Evolutionary conservation across 2,797 vertebrate species (phyloP).

Genomic region (Gymnopithys bicolor): DNA sequence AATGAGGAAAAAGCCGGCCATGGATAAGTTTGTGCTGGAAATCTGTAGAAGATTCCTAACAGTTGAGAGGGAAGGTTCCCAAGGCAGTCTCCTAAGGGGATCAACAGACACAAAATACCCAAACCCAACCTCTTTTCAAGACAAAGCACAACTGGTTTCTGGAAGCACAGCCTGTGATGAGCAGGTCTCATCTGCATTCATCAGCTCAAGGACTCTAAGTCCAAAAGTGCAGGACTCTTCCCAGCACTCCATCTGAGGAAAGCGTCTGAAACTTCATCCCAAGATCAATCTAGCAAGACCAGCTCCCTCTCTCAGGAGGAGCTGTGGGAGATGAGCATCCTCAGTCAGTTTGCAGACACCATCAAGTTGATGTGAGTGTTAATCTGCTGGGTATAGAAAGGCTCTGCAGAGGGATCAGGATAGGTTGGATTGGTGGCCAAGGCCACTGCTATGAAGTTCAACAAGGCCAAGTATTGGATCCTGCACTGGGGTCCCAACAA

Average conservation of each 20-base stretch:
- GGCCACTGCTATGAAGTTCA: neutral
- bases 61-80: neutral
- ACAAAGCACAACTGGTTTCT: neutral
- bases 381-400: neutral
- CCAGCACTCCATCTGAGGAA: neutral
- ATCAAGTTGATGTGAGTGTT: neutral
- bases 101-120: neutral
- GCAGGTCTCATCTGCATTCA: neutral
- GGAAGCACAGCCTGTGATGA: neutral
- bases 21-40: neutral
- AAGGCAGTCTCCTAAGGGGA: neutral
- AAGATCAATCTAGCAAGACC: fast-evolving
- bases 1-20: neutral
- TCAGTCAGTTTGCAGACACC: neutral
- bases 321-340: neutral
- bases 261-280: neutral
- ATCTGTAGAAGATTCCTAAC: neutral
- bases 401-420: neutral
- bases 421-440: neutral
- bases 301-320: neutral
- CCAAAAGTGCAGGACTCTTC: neutral
- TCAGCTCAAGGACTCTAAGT: neutral
- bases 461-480: neutral
- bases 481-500: neutral
- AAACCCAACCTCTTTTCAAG: neutral